Evolutionary conservation across 2,888 invertebrate species (phyloP).

Genomic region (Sarcophaga carnaria): DNA sequence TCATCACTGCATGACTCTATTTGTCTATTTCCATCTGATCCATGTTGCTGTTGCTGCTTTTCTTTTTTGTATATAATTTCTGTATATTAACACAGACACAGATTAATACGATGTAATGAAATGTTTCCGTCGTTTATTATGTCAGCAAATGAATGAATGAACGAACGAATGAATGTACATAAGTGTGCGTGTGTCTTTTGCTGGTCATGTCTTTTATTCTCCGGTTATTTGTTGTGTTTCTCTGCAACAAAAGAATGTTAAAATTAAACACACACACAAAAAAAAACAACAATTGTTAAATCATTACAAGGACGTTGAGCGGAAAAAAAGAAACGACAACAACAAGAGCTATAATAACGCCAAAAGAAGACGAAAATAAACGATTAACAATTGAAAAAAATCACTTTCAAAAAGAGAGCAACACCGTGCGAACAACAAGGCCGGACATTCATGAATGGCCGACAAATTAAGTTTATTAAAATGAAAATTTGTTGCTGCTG

Average conservation of each 20-base stretch:
- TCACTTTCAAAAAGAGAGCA: slow-evolving; percentile 4
- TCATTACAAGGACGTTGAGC: slow-evolving; percentile 7
- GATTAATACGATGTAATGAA: slow-evolving; percentile 61
- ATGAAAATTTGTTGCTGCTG: background rate
- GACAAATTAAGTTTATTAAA: slow-evolving; percentile 50
- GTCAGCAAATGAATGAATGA: no score
- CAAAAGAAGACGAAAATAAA: slow-evolving; percentile 2
- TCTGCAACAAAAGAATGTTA: slow-evolving; percentile 30
- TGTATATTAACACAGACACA: slow-evolving; percentile 30
- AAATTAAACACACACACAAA: background rate
- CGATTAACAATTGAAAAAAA: background rate
- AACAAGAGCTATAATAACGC: background rate
- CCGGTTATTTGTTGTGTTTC: slow-evolving; percentile 6
- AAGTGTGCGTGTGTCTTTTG: background rate
- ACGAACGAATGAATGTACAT: no score
- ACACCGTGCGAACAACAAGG: background rate
- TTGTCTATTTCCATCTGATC: background rate
- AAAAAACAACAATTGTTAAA: background rate
- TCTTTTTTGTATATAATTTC: background rate
- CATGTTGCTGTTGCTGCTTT: slow-evolving; percentile 9
- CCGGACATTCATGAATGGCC: slow-evolving; percentile 27
- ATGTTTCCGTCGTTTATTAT: background rate
- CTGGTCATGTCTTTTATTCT: slow-evolving; percentile 20
- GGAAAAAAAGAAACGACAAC: slow-evolving; percentile 15
- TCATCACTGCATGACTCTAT: background rate